Evolutionary conservation across 2,797 vertebrate species (phyloP).

Genomic region (Diplodus sargus): DNA sequence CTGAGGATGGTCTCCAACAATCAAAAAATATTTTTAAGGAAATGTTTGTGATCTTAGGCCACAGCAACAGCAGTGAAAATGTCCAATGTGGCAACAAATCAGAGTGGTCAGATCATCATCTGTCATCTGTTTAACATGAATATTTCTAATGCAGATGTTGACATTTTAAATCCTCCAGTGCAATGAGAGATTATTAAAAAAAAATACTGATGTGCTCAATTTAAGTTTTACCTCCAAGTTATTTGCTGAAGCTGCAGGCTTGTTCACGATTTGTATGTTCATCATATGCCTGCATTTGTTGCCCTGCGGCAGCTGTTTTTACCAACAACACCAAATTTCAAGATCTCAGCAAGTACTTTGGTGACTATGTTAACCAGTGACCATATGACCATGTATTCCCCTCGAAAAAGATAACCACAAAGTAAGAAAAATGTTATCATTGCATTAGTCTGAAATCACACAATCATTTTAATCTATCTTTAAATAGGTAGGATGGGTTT

Average conservation of each 20-base stretch:
- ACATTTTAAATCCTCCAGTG: background rate
- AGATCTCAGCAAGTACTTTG: background rate
- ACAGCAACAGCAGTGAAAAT: background rate
- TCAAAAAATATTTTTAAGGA: background rate
- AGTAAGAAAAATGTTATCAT: too few relatives aligned
- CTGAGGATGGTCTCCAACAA: background rate
- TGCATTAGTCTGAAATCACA: too few relatives aligned
- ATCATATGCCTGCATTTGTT: background rate
- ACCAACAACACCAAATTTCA: background rate
- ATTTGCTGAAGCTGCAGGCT: background rate
- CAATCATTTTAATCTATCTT: too few relatives aligned
- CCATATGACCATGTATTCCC: too few relatives aligned
- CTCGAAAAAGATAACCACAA: too few relatives aligned
- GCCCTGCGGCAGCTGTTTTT: too few relatives aligned
- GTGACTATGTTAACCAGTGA: background rate
- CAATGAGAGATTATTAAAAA: background rate
- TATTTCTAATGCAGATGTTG: accelerated
- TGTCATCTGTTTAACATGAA: background rate
- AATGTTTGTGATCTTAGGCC: background rate
- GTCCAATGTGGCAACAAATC: background rate
- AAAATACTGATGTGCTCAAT: background rate
- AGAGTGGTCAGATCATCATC: background rate
- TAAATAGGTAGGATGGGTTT: too few relatives aligned
- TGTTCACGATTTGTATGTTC: background rate
- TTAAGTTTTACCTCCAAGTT: background rate